Base-by-base conservation (phyloP, 2,797 vertebrate genomes). In the Lacerta agilis region DNA sequence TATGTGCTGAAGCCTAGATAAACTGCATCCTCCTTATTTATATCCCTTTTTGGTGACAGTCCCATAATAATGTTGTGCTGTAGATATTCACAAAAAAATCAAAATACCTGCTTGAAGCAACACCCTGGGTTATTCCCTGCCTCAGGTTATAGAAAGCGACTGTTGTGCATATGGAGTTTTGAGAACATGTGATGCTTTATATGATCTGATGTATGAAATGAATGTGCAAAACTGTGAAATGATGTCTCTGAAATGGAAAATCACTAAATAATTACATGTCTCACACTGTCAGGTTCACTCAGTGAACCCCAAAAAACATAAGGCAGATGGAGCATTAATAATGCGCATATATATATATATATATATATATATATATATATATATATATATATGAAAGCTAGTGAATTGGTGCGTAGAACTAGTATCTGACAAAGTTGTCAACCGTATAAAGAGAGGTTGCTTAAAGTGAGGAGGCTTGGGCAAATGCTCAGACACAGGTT, bases 171-270 rank as follows among this genome's bases (percentile, higher is more conserved):
- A 85, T 66, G 33, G 36, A 67, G 76, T 82, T 76, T 77, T 43
- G 76, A 71, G 64, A 69, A 82, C 27, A 33, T 49, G 71, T 67
- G 71, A 49, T 64, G 27, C 33, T 82, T 75, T 82, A 23, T 75
- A 43, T 33, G 79, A 81, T 36, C 36, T 82, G 86, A 87, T 81
- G 67, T 73, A 87, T 87, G 83, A 81, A 86, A 76, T 86, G 83
- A 85, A 89, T 69, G 64, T 72, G 67, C 33, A 79, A 81, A 89
- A 72, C 55, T 55, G 71, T 75, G 41, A 85, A 76, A 89, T 86
- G 43, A 55, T 76, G 33, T 58, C 79, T 85, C 33, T 89, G 78
- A 79, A 77, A 89, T 43, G 72, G 71, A 85, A 89, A 81, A 89
- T 79, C 66, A 73, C 77, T 88, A 84, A 84, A 64, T 64, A 64